A percentile compares a stretch with the other conserved stretches of the same genome.
These are phyloP conservation scores for Pristionchus maxplancki DNA, from an alignment of 2,888 invertebrate species.

Conservation along the genomic window DNA sequence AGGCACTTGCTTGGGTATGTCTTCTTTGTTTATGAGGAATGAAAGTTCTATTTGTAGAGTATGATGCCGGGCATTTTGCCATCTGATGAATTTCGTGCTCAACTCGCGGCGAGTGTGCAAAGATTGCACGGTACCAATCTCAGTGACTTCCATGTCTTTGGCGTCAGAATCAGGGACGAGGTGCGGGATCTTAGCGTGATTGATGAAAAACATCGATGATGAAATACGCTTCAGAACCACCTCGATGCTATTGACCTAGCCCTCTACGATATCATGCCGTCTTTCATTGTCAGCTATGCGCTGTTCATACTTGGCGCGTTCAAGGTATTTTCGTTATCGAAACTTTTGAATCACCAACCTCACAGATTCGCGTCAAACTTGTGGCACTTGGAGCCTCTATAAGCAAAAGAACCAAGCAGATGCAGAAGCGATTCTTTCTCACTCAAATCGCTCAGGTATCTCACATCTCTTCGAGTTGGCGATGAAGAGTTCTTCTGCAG, in stretches of 20 bases:
- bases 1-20: background rate
- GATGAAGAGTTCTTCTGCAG: background rate
- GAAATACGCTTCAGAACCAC: background rate
- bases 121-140: background rate
- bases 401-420: background rate
- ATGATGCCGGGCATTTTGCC: background rate
- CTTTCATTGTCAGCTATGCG: background rate
- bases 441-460: background rate
- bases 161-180: background rate
- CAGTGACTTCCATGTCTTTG: background rate
- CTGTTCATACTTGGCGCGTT: background rate
- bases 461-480: background rate
- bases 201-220: background rate
- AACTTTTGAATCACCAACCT: background rate
- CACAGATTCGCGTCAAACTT: background rate
- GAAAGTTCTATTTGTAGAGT: background rate
- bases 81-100: background rate
- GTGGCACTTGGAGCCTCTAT: background rate
- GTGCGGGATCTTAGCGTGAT: background rate
- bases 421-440: background rate
- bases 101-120: background rate
- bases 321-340: conserved; percentile 22
- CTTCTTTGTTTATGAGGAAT: background rate
- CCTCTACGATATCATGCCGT: background rate
- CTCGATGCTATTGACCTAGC: background rate